These are phyloP conservation scores for Halocynthia roretzi DNA, from an alignment of 23 tunicate species.

Conservation along the genomic window DNA sequence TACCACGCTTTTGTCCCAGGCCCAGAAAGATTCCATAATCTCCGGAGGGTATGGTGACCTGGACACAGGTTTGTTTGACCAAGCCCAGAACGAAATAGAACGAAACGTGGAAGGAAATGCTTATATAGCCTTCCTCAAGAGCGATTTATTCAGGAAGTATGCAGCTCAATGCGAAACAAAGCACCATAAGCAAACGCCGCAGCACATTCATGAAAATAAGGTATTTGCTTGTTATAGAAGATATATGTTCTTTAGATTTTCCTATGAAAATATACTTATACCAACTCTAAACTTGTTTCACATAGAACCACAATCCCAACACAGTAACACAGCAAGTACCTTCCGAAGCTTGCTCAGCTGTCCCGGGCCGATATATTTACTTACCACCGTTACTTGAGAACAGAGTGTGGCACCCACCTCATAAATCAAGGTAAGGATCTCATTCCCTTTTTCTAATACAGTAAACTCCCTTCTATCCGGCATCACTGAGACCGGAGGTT, in stretches of 20 bases:
- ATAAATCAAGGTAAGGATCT: slow-evolving; percentile 8
- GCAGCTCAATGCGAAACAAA: slow-evolving; percentile 38
- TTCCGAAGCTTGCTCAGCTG: slow-evolving; percentile 6
- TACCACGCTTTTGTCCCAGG: background rate
- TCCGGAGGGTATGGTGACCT: slow-evolving; percentile 5
- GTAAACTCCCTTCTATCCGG: too few species aligned
- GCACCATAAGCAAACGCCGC: slow-evolving; percentile 11
- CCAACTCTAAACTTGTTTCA: background rate
- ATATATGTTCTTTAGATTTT: background rate
- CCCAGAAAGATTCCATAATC: background rate
- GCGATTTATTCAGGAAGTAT: slow-evolving; percentile 50
- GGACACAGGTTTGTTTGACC: slow-evolving; percentile 55
- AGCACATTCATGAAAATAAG: background rate
- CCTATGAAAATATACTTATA: too few species aligned
- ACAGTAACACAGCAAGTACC: slow-evolving; percentile 1
- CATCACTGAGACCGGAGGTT: too few species aligned
- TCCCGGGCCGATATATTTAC: slow-evolving; percentile 10
- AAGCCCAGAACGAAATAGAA: slow-evolving; percentile 86
- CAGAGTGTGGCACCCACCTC: slow-evolving; percentile 50
- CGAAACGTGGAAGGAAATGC: slow-evolving; percentile 45
- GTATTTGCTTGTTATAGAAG: background rate
- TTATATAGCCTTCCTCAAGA: slow-evolving; percentile 50
- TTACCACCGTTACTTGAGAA: slow-evolving; percentile 63
- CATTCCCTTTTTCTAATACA: background rate
- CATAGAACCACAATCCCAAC: background rate